Evolutionary conservation across 2,113 vertebrate species (phyloP).

Genomic region (Murina feae): DNA sequence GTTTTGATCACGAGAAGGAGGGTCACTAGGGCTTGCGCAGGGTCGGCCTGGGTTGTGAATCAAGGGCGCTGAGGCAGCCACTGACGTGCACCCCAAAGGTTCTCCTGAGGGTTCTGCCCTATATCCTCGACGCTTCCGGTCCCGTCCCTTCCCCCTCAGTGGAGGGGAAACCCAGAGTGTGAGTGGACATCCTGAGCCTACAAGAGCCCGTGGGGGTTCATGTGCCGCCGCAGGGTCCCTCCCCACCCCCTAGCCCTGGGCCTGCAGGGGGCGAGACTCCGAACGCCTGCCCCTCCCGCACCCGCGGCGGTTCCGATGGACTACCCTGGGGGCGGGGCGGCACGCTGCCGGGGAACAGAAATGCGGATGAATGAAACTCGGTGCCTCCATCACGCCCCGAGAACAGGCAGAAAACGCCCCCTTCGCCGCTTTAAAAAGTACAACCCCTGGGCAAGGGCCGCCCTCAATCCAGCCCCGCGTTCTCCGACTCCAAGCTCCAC

Average conservation of each 20-base stretch:
- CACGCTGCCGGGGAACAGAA: neutral
- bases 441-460: neutral
- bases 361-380: neutral
- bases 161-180: neutral
- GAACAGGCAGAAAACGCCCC: neutral
- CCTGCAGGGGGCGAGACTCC: too few species aligned
- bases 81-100: neutral
- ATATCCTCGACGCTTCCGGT: neutral
- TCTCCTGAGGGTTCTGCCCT: neutral
- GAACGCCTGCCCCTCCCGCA: neutral
- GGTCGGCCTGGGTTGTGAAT: neutral
- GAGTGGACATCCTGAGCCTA: neutral
- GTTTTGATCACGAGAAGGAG: neutral
- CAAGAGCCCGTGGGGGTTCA: neutral
- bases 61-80: neutral
- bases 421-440: neutral
- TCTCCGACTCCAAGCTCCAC: neutral
- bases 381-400: neutral
- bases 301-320: neutral
- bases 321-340: neutral
- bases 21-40: neutral
- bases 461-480: neutral
- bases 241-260: too few species aligned
- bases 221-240: neutral
- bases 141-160: fast-evolving